Evolutionary conservation across 2,888 invertebrate genomes (phyloP), one percentile per base, ranked within the genome.

Genomic region (Atrina japonica): DNA sequence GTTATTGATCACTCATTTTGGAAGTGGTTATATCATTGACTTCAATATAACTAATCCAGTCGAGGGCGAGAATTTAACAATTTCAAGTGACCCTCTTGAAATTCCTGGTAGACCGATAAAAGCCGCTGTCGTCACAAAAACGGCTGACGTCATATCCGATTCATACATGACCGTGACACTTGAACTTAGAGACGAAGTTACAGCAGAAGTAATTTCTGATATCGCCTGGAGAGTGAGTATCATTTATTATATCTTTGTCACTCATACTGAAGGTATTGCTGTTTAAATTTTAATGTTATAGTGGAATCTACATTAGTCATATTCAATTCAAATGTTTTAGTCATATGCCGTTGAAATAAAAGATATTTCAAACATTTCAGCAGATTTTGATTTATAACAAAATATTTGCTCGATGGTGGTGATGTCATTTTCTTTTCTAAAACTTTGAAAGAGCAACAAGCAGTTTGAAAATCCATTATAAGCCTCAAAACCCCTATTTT

Each of bases 1-100:
- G 49, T 77, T 89, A 2, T 70, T 72, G n/a, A 82, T 89, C 14
- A 77, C 83, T 16, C 84, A 83, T 64, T 79, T 78, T 45, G 89
- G 88, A 0, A 65, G 52, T 16, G 81, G 76, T 29, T 88, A 86
- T 73, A 71, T 81, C 16, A 58, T 87, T 0, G 76, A 82, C 47
- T 87, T 87, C 66, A 75, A 71, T 14, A 76, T 87, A 5, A 73
- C 78, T 2, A 75, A 65, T 9, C 86, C 87, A 6, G 41, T 58
- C 0, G 74, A 74, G 21, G 83, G 83, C 0, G 68, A 71, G 23
- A 83, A 85, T 70, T 79, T 81, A 53, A 76, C 80, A 7, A 64
- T 78, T 16, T 56, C 69, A 7, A 68, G 78, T 3, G 70, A 70
- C 7, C 68, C 78, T 1, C 65, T 84, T 25, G 69, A 71, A 45